Percentiles rank a stretch among this genome's conserved stretches.
phyloP scores from a whole-genome alignment of 2,797 vertebrate species.

The Sebastes nivosus region DNA sequence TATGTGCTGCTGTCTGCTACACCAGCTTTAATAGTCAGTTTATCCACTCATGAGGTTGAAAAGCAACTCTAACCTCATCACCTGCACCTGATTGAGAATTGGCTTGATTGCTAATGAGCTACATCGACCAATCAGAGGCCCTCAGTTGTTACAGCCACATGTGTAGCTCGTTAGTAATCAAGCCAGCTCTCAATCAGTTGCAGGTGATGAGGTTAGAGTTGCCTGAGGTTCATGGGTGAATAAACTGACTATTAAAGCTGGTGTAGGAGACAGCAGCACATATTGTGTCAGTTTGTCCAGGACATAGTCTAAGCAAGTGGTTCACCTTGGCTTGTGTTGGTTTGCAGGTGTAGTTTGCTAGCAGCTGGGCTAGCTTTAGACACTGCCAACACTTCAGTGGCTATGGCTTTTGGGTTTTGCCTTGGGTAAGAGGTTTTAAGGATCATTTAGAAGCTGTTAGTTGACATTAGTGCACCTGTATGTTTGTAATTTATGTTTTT shows the following conservation, averaged over 20 bases:
- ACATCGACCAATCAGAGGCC: background rate
- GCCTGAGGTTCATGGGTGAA: background rate
- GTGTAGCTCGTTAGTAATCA: background rate
- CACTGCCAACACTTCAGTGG: constrained; percentile 39
- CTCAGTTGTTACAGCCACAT: background rate
- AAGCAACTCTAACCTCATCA: no score
- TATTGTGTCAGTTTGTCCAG: background rate
- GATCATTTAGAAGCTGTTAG: background rate
- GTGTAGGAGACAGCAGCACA: accelerated
- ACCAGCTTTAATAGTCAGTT: constrained; percentile 2
- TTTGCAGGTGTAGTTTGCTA: constrained; percentile 60
- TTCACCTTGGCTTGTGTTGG: background rate
- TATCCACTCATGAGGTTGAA: no score
- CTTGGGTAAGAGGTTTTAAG: constrained; percentile 31
- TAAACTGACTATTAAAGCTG: constrained; percentile 9
- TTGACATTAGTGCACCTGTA: no score
- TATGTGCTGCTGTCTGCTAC: accelerated
- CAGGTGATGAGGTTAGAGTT: background rate
- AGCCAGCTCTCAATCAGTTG: background rate
- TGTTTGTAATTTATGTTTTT: background rate
- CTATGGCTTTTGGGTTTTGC: constrained; percentile 51
- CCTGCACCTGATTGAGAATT: background rate
- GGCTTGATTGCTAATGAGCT: constrained; percentile 3
- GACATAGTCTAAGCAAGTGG: accelerated
- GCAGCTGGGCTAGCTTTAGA: constrained; percentile 54